Evolutionary conservation across 2,797 vertebrate genomes (phyloP).

Genomic region (Sibirionetta formosa): DNA sequence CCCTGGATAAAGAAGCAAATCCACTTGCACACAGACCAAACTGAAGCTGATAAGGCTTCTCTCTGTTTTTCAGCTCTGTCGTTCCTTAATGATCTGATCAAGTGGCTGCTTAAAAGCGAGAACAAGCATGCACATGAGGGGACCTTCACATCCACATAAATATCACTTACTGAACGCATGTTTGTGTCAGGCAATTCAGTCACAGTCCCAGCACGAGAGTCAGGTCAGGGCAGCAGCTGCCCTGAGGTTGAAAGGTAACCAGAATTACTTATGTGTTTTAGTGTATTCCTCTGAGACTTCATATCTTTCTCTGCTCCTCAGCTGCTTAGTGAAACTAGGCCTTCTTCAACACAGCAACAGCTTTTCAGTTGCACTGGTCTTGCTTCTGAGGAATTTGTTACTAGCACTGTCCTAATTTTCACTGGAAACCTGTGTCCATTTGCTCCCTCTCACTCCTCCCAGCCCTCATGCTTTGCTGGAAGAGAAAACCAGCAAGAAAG

Average conservation of each 20-base stretch:
- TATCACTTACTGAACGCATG: not conserved
- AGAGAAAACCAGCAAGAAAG: slow-evolving; percentile 36
- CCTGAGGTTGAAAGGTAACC: not conserved
- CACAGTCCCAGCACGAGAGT: not conserved
- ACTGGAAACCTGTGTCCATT: not conserved
- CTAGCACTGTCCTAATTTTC: not conserved
- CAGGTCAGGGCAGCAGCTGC: not conserved
- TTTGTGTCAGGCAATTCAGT: not conserved
- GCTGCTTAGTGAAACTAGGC: not conserved
- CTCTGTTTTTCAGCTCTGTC: not conserved
- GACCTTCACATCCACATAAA: not conserved
- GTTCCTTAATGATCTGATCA: not conserved
- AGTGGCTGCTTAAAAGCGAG: not conserved
- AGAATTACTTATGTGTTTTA: not conserved
- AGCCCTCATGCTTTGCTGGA: not conserved
- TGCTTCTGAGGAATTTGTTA: not conserved
- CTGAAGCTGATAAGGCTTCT: not conserved
- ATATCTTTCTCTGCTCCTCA: not conserved
- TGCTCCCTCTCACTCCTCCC: not conserved
- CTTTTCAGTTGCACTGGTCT: not conserved
- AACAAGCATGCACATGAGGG: not conserved
- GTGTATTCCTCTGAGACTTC: not conserved
- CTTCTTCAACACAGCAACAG: not conserved
- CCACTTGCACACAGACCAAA: not conserved
- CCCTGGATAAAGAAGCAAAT: not conserved